Conservation (phyloP, 2,113 vertebrate species). For the Rhynchomys soricoides region DNA sequence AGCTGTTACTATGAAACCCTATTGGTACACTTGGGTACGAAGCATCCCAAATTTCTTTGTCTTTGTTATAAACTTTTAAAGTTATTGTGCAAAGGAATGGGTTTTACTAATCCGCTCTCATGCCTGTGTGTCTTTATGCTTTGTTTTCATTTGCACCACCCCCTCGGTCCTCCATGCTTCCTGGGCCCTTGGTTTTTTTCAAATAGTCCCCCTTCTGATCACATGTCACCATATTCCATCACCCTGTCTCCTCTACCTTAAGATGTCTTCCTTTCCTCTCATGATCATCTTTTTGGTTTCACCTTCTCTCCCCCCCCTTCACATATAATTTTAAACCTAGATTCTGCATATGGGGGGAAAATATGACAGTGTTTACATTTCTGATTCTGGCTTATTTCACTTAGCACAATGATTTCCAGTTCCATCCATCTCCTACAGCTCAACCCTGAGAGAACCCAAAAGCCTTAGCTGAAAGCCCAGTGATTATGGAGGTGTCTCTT, state of each 20-base stretch:
- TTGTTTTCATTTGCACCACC: background rate
- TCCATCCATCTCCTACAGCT: background rate
- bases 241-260: background rate
- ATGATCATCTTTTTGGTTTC: background rate
- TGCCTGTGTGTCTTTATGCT: background rate
- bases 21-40: background rate
- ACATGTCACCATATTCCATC: background rate
- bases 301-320: background rate
- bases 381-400: background rate
- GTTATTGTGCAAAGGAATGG: background rate
- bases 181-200: background rate
- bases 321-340: background rate
- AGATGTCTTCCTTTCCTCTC: background rate
- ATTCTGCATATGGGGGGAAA: background rate
- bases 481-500: too few species aligned
- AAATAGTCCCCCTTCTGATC: background rate
- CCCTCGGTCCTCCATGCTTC: too few species aligned
- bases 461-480: background rate
- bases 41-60: background rate
- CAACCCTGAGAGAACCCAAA: background rate
- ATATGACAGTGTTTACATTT: background rate
- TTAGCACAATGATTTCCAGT: background rate
- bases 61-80: background rate
- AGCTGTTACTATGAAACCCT: background rate
- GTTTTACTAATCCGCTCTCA: background rate